phyloP scores from a whole-genome alignment of 2,113 vertebrate genomes.

The Carassius gibelio region DNA sequence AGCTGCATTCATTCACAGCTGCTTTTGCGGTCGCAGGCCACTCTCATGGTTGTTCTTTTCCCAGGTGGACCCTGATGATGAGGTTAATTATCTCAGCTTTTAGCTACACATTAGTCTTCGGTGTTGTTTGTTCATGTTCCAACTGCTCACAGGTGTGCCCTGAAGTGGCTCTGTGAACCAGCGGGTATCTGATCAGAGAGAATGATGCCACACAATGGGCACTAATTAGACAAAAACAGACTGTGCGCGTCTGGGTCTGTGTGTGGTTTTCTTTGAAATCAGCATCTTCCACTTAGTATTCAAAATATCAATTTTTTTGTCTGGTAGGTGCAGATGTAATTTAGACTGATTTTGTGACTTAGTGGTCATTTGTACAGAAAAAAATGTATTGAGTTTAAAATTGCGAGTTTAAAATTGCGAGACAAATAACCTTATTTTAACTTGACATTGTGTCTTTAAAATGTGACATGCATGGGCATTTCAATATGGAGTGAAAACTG shows the following conservation, averaged over 20 bases:
- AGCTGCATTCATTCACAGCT: neutral
- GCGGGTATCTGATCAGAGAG: constrained; percentile 42
- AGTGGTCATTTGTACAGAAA: neutral
- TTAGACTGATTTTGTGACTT: neutral
- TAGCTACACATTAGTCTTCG: constrained; percentile 37
- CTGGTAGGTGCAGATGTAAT: neutral
- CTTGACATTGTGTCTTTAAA: neutral
- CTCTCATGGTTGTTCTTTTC: constrained; percentile 32
- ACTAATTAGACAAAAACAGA: constrained; percentile 45
- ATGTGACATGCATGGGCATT: neutral
- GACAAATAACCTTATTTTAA: too few species aligned
- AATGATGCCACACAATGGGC: constrained; percentile 50
- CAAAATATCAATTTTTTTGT: constrained; percentile 6
- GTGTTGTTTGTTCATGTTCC: constrained; percentile 31
- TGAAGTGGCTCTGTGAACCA: constrained; percentile 22
- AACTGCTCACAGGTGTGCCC: constrained; percentile 49
- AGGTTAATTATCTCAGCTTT: constrained; percentile 51
- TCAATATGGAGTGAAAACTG: too few species aligned
- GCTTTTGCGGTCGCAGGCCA: constrained; percentile 2
- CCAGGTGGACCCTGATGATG: constrained; percentile 38
- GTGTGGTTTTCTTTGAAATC: neutral
- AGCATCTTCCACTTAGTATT: neutral
- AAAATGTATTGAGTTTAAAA: neutral
- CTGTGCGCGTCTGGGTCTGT: constrained; percentile 16
- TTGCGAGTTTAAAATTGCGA: neutral